Evolutionary conservation across 2,113 vertebrate genomes (phyloP), one percentile per base, ranked within the genome.

Genomic region (Cyprinodon tularosa): DNA sequence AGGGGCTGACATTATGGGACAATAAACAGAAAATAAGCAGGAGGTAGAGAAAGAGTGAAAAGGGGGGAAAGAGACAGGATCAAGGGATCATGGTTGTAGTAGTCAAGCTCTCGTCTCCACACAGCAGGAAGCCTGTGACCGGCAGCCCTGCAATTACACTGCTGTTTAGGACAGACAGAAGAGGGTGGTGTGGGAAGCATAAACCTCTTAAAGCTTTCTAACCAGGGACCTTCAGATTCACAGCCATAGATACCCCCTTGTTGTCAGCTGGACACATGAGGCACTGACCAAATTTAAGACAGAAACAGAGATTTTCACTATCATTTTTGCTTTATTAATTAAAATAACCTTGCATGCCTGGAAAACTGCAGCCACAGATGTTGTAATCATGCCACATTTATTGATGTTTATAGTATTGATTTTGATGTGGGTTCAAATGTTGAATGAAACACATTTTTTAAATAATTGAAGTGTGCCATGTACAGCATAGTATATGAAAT

Each of bases 121-220:
- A 65, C 91, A 85, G 88, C 82, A 39, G 91, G 91, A 85, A 66
- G 59, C 68, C 63, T 71, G 48, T 73, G 40, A 81, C 85, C 88
- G 79, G 82, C 84, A 90, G 89, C 86, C 77, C 85, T 74, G 85
- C 88, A 91, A 91, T 93, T 91, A 91, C 83, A 88, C 62, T 80
- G 90, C 81, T 80, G 84, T 91, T 93, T 90, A 91, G 75, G 71
- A 83, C 74, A 83, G 78, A 69, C 79, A 67, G 71, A 69, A 73
- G 62, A 77, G 65, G 74, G 77, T 79, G 78, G 66, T 62, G 77
- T 79, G 78, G 66, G 65, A 57, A 68, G 71, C 75, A 72, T 71
- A 7, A 10, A 64, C 68, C 76, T 42, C 72, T 78, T 72, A 74
- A 69, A 71, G 57, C 68, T 65, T 76, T 80, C 73, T 66, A 72